phyloP scores from a whole-genome alignment of 1,140 invertebrate genomes.

The Lepidurus arcticus region DNA sequence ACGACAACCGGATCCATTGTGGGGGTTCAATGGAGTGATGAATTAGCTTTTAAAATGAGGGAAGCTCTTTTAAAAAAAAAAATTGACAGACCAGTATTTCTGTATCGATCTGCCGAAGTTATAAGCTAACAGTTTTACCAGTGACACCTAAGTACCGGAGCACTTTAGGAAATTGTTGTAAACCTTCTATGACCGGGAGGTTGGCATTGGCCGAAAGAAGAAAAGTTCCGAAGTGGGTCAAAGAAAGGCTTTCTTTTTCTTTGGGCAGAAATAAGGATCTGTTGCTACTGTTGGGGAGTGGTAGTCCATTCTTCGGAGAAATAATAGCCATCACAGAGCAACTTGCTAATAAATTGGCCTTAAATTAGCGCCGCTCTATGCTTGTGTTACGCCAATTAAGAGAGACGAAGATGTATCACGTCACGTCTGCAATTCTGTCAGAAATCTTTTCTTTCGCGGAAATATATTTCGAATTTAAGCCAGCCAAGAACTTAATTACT shows the following conservation, averaged over 20 bases:
- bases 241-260: not conserved
- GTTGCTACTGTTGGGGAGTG: not conserved
- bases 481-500: too few relatives aligned
- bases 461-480: too few relatives aligned
- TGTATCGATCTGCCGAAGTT: not conserved
- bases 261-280: not conserved
- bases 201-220: not conserved
- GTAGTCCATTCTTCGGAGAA: not conserved
- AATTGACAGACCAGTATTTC: not conserved
- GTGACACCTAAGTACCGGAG: not conserved
- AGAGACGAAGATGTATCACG: not conserved
- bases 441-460: too few relatives aligned
- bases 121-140: not conserved
- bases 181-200: not conserved
- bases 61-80: not conserved
- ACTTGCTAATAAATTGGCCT: not conserved
- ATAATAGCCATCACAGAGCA: not conserved
- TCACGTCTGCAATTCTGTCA: too few relatives aligned
- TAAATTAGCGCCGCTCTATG: not conserved
- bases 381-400: not conserved
- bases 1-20: not conserved
- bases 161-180: constrained; percentile 20
- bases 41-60: not conserved
- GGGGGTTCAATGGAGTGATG: not conserved
- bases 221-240: not conserved